Percentiles rank a stretch among this genome's conserved stretches.
These are phyloP conservation scores for Carlito syrichta DNA, from an alignment of 2,113 vertebrate genomes.

Conservation along the genomic window DNA sequence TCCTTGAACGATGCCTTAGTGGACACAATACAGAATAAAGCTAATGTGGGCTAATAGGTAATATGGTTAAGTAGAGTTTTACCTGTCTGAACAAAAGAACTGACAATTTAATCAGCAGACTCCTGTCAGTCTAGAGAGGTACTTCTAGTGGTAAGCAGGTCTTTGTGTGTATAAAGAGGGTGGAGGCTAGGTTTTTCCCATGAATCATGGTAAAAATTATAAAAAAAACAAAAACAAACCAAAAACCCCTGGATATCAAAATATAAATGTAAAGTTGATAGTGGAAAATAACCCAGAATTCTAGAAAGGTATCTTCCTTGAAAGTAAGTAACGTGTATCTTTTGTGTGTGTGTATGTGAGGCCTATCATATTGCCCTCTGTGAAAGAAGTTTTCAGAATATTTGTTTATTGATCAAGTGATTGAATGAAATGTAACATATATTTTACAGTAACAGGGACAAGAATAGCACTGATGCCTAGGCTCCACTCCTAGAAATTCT, in stretches of 20 bases:
- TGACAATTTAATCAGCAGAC: not conserved
- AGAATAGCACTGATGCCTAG: not conserved
- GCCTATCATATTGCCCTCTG: not conserved
- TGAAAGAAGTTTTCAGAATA: not conserved
- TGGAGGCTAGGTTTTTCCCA: not conserved
- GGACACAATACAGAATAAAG: not conserved
- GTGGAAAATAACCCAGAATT: not conserved
- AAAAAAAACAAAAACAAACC: not conserved
- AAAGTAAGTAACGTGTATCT: not conserved
- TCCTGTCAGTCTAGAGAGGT: not conserved
- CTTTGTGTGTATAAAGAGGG: not conserved
- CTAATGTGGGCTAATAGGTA: not conserved
- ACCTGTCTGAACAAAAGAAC: not conserved
- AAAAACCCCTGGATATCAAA: not conserved
- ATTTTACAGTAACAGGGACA: not conserved
- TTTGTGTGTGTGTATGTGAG: not conserved
- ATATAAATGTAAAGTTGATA: not conserved
- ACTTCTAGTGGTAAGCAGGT: not conserved
- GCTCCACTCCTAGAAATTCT: not conserved
- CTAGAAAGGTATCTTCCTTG: not conserved
- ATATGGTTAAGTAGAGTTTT: not conserved
- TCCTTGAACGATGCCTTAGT: not conserved
- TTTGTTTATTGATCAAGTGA: not conserved
- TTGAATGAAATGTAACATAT: not conserved
- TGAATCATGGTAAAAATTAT: not conserved